Evolutionary conservation across 2,797 vertebrate species (phyloP), one percentile per base, ranked within the genome.

Genomic region (Acomys russatus): DNA sequence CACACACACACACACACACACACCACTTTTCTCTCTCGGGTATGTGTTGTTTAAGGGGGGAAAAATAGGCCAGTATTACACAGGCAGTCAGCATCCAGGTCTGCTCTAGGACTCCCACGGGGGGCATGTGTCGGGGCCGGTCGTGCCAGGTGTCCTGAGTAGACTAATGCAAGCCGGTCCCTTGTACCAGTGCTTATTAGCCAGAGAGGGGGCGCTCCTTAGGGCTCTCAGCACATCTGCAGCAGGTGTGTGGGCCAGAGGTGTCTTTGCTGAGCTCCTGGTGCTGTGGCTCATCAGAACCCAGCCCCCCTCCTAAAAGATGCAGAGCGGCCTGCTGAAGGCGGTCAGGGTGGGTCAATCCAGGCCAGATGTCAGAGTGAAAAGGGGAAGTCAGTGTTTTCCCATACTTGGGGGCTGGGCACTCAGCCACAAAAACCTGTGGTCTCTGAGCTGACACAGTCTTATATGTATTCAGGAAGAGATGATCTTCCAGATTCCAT

Each of bases 401-500:
- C 94, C 88, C 92, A 96, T 83, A 89, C 49, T 68, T 59, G 88
- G 93, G 88, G 93, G 80, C 94, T 93, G 92, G 92, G 97, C 38
- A 64, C 77, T 88, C 35, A 61, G 64, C 38, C 87, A 11, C 64
- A 94, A 71, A 44, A 90, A 44, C 70, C 88, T 92, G 30, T 83
- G 83, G 86, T 80, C 92, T 94, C 66, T 56, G 80, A 90, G 82
- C 93, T 97, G 92, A 98, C 93, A 77, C 30, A 15, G 49, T 83
- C 12, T 93, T 77, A 63, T 84, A 28, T 94, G 49, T 94, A 1
- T 98, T 74, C 94, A 99, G 99, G 99, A 99, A 0, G 98, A 99
- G 97, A 99, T 97, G 71, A 99, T 99, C 91, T 99, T 99, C 97
- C 99, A 99, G 18, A 99, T 99, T 92, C 99, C 99, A 0, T 99